Conservation (phyloP, 2,888 invertebrate species). For the Iphiclides podalirius region DNA sequence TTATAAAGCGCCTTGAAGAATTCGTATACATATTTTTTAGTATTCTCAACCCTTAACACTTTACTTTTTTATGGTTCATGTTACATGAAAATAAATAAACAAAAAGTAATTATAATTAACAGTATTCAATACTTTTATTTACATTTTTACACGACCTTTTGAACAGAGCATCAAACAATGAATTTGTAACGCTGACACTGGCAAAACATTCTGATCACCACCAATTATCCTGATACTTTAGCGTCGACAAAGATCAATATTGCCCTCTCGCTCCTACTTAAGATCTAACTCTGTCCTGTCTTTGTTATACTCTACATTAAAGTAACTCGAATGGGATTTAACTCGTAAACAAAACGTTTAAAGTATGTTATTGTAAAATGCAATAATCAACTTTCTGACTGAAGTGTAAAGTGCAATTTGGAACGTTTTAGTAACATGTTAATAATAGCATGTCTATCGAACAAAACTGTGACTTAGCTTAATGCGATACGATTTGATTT, state of each 20-base stretch:
- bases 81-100: too few relatives aligned
- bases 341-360: conserved; percentile 28
- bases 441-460: background rate
- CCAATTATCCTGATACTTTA: conserved; percentile 71
- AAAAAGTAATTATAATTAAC: too few relatives aligned
- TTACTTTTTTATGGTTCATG: too few relatives aligned
- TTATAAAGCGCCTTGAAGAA: too few relatives aligned
- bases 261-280: conserved; percentile 33
- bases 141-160: conserved; percentile 1
- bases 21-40: too few relatives aligned
- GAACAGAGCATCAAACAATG: conserved; percentile 62
- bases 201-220: conserved; percentile 75
- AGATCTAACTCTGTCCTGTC: conserved; percentile 30
- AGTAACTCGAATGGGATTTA: conserved; percentile 56
- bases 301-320: conserved; percentile 43
- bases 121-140: background rate
- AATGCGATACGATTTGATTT: conserved; percentile 28
- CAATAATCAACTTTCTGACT: background rate
- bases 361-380: background rate
- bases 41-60: too few relatives aligned
- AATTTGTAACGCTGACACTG: conserved; percentile 71
- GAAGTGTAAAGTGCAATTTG: background rate
- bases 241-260: conserved; percentile 42
- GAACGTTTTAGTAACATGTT: background rate
- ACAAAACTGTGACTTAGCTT: conserved; percentile 7